Base-by-base conservation (phyloP, 2,888 invertebrate species). In the Lottia scabra region DNA sequence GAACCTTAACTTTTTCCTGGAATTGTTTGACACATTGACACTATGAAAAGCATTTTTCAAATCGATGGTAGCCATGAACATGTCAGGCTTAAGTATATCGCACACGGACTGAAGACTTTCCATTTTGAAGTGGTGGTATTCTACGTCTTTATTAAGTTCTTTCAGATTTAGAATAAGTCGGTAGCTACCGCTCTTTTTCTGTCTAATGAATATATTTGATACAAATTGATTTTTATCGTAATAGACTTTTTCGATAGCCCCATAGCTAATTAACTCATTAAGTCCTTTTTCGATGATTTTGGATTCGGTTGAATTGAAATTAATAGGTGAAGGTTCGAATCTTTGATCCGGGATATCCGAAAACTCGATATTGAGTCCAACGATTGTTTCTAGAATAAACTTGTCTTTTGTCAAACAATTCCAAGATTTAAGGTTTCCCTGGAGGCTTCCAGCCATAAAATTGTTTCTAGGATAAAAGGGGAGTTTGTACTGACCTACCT, bases 111-210 rank as follows among this genome's bases (percentile, higher is more conserved):
- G 56, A 15, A 56, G 56, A 12, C 56, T 56, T 56, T 56, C 56
- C 56, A 56, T 56, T 56, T 56, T 56, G 19, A 56, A 56, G 10
- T 56, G 16, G n/a, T 56, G 56, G 56, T 56, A 56, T 56, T 56
- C 19, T 16, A 56, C n/a, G 13, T n/a, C 19, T 23, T 56, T 56
- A 2, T 56, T 56, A 6, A n/a, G n/a, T 56, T 56, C 56, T 56
- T 56, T 56, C n/a, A 56, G 19, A 10, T 56, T 56, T 8, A 56
- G 16, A 56, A 56, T 56, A 12, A 56, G 56, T 56, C 56, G 6
- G n/a, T 56, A 56, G n/a, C 19, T 56, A 1, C n/a, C 56, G n/a
- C 19, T 48, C 19, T 48, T 48, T 16, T 48, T 48, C 19, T 19
- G 48, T 5, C 48, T 16, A n/a, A 48, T 48, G 19, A 4, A 48